Evolutionary conservation across 2,888 invertebrate species (phyloP).

Genomic region (Carabus problematicus): DNA sequence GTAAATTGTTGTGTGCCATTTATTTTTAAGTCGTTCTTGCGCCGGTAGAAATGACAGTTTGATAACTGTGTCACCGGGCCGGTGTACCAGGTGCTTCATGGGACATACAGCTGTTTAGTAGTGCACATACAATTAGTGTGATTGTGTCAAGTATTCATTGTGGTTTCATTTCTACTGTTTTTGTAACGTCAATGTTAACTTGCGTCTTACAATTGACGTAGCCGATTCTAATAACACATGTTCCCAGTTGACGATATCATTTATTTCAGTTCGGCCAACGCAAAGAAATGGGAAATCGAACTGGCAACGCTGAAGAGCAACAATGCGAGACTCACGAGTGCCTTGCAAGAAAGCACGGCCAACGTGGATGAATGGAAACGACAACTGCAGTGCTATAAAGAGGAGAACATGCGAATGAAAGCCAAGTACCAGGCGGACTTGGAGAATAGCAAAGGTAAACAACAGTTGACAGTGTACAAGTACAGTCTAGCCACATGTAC

Average conservation of each 20-base stretch:
- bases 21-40: too few relatives aligned
- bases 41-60: too few relatives aligned
- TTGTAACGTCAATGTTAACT: too few relatives aligned
- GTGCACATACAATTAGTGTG: too few relatives aligned
- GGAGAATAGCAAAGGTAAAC: constrained; percentile 70
- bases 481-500: background rate
- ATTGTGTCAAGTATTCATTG: constrained; percentile 1
- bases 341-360: constrained; percentile 93
- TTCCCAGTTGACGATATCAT: background rate
- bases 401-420: constrained; percentile 86
- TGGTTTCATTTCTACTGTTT: too few relatives aligned
- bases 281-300: constrained; percentile 99
- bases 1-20: too few relatives aligned
- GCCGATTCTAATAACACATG: background rate
- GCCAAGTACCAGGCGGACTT: constrained; percentile 74
- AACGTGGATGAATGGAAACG: constrained; percentile 99
- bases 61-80: too few relatives aligned
- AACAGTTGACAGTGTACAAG: background rate
- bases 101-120: too few relatives aligned
- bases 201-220: too few relatives aligned
- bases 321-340: constrained; percentile 92
- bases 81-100: too few relatives aligned
- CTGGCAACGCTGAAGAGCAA: constrained; percentile 94
- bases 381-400: constrained; percentile 90
- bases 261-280: constrained; percentile 87